A percentile compares a stretch with the other conserved stretches of the same genome.
Conservation (phyloP, 2,113 vertebrate species). For the Oryzias melastigma region DNA sequence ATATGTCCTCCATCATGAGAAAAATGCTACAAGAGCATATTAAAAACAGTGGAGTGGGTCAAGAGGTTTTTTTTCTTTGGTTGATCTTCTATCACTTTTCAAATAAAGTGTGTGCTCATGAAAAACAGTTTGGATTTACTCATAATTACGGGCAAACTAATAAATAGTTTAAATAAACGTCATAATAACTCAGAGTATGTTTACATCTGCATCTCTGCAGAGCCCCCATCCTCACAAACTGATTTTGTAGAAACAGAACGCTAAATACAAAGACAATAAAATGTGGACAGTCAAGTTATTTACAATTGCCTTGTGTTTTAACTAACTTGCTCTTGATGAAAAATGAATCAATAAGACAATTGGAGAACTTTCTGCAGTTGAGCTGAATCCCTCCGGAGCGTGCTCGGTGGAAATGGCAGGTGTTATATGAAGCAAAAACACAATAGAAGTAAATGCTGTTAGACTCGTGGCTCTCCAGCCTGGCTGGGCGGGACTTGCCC, state of each 20-base stretch:
- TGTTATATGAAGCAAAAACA: slow-evolving; percentile 59
- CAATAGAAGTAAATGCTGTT: slow-evolving; percentile 56
- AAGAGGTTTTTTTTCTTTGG: no score
- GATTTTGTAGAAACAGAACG: slow-evolving; percentile 3
- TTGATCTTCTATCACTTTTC: no score
- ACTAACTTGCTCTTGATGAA: slow-evolving; percentile 51
- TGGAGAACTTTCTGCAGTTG: slow-evolving; percentile 51
- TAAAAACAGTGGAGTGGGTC: no score
- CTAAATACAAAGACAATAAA: slow-evolving; percentile 13
- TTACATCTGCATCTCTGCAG: not conserved
- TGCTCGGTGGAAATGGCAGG: slow-evolving; percentile 58
- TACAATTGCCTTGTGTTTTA: slow-evolving; percentile 20
- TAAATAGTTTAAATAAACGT: no score
- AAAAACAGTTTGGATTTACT: no score
- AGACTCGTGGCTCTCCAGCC: slow-evolving; percentile 44
- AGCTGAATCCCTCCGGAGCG: slow-evolving; percentile 42
- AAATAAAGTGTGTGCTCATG: no score
- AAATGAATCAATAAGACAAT: slow-evolving; percentile 59
- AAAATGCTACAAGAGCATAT: no score
- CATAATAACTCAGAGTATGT: not conserved
- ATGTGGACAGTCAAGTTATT: slow-evolving; percentile 15
- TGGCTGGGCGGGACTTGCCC: slow-evolving; percentile 30
- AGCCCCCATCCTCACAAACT: not conserved
- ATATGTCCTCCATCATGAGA: no score
- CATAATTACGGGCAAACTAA: no score